A percentile compares a stretch with the other conserved stretches of the same genome.
Conservation (phyloP, 2,113 vertebrate genomes). For the Emydura subglobosa region DNA sequence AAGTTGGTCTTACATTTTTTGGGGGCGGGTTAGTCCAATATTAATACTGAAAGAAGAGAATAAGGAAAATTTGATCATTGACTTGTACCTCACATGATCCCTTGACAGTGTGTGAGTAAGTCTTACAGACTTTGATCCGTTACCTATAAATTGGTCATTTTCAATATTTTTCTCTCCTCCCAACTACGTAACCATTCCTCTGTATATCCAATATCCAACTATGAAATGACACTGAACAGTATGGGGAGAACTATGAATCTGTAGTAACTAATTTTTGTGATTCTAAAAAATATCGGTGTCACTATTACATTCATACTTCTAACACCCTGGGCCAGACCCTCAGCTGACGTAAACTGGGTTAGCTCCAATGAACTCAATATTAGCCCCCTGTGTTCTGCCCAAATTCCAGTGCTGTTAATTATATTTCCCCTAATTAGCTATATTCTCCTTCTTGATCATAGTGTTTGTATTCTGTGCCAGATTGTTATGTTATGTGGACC, state of each 20-base stretch:
- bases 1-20: not conserved
- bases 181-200: not conserved
- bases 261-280: not conserved
- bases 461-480: not conserved
- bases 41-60: not conserved
- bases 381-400: not conserved
- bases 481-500: not conserved
- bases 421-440: not conserved
- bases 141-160: not conserved
- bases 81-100: not conserved
- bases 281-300: not conserved
- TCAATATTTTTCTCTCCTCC: not conserved
- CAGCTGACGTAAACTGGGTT: not conserved
- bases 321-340: not conserved
- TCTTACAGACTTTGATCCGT: not conserved
- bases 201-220: not conserved
- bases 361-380: not conserved
- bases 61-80: not conserved
- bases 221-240: not conserved
- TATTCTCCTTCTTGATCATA: not conserved
- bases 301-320: not conserved
- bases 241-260: not conserved
- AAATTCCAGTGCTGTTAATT: not conserved
- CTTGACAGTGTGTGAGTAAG: not conserved
- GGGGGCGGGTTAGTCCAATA: not conserved